Evolutionary conservation across 2,888 invertebrate species (phyloP).

Genomic region (Drosophila mercatorum): DNA sequence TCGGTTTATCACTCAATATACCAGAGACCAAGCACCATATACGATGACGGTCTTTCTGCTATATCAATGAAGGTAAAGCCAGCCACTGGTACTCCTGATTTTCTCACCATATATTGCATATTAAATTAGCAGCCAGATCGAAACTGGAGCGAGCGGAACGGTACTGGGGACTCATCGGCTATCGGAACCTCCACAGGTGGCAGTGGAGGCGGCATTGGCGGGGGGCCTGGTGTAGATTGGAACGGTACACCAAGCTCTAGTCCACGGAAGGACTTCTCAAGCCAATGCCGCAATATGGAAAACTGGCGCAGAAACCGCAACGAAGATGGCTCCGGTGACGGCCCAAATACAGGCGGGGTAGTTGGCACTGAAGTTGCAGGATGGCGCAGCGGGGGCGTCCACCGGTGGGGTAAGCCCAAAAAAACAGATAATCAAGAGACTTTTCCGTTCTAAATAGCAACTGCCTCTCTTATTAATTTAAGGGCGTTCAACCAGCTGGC

Average conservation of each 20-base stretch:
- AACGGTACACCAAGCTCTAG: constrained; percentile 83
- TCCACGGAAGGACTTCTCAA: constrained; percentile 83
- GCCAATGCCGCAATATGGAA: constrained; percentile 81
- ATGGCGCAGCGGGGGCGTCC: constrained; percentile 70
- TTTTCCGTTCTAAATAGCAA: background rate
- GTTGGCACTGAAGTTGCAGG: constrained; percentile 55
- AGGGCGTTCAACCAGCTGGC: constrained; percentile 84
- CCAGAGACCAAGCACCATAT: constrained; percentile 81
- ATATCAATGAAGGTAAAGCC: constrained; percentile 64
- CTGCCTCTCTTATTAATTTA: constrained; percentile 4
- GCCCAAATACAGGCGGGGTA: constrained; percentile 33
- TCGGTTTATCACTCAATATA: constrained; percentile 81
- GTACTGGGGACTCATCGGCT: constrained; percentile 63
- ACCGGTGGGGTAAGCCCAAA: constrained; percentile 81
- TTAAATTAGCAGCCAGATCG: constrained; percentile 73
- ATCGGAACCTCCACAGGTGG: constrained; percentile 9
- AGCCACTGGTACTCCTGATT: background rate
- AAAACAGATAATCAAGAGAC: background rate
- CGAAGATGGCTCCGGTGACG: constrained; percentile 79
- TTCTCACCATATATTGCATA: background rate
- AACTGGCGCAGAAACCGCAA: constrained; percentile 83
- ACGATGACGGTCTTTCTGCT: constrained; percentile 78
- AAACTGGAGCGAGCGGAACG: constrained; percentile 83
- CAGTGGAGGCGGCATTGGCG: background rate
- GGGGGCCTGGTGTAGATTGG: constrained; percentile 70